These are phyloP conservation scores for Chloroclysta siterata DNA, from an alignment of 2,888 invertebrate species.

Conservation along the genomic window DNA sequence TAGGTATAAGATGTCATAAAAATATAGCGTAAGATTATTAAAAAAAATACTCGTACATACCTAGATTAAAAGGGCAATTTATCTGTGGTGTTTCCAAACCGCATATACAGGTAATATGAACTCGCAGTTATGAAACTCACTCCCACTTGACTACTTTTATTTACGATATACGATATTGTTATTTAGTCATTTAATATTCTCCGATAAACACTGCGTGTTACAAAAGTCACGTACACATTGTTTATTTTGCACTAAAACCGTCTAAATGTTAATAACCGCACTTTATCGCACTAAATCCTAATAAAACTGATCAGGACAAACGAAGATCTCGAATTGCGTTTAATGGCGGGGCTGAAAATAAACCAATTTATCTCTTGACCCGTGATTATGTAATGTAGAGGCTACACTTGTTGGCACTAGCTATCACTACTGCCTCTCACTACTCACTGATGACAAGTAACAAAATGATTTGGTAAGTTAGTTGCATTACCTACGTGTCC, in stretches of 20 bases:
- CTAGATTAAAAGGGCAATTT: background rate
- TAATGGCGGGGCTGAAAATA: slow-evolving; percentile 39
- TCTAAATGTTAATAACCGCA: slow-evolving; percentile 26
- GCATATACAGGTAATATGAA: slow-evolving; percentile 24
- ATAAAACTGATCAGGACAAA: slow-evolving; percentile 38
- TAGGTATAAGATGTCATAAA: background rate
- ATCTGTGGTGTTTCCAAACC: slow-evolving; percentile 7
- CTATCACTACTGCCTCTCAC: slow-evolving; percentile 17
- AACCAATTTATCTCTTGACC: slow-evolving; percentile 37
- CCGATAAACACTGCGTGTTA: slow-evolving; percentile 25
- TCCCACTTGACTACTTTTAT: slow-evolving; percentile 28
- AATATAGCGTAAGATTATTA: background rate
- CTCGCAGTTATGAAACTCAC: slow-evolving; percentile 23
- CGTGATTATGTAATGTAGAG: slow-evolving; percentile 31
- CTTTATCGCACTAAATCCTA: slow-evolving; percentile 35
- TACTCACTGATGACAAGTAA: slow-evolving; percentile 10
- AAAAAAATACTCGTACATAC: background rate
- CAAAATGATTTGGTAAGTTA: slow-evolving; percentile 2
- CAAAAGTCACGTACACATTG: slow-evolving; percentile 32
- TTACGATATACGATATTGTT: slow-evolving; percentile 32
- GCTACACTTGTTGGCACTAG: slow-evolving; percentile 23
- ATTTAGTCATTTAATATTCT: slow-evolving; percentile 28
- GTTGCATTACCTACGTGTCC: slow-evolving; percentile 17
- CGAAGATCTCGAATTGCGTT: slow-evolving; percentile 36
- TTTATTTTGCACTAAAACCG: slow-evolving; percentile 23